Evolutionary conservation across 2,888 invertebrate species (phyloP), one percentile per base, ranked within the genome.

Genomic region (Melitaea athalia): DNA sequence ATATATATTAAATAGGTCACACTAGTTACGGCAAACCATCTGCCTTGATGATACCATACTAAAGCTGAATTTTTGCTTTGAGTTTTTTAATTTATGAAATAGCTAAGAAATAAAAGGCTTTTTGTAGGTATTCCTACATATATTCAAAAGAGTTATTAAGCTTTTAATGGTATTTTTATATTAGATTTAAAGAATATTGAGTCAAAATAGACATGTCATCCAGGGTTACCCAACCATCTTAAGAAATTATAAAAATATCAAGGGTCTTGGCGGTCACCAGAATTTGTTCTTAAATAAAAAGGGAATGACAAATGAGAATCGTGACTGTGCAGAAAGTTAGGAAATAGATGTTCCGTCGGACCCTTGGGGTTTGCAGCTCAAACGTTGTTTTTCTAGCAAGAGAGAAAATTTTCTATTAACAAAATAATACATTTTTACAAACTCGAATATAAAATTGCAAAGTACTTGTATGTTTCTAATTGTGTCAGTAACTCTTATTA

Each of bases 261-360:
- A 31, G 52, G 52, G 38, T 24, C 64, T 60, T 69, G 73, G 68
- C 70, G 72, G 70, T 64, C 64, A 69, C 70, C 52, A 66, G 68
- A 73, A 67, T 74, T 71, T 70, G 67, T 68, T 70, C 83, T 80
- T 83, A 85, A 86, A 85, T 86, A 84, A 84, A 81, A 72, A 83
- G 70, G 73, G 80, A 80, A 87, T 87, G 87, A 87, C 84, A 86
- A 87, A 88, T 85, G 86, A 87, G 77, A 78, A 75, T 80, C 77
- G 82, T 87, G 87, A 88, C 85, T 81, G 75, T 77, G 85, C 84
- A 79, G 69, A 78, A 85, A 85, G 66, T 72, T 57, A 33, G 15
- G 15, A 42, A 57, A 50, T 38, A 57, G 43, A 61, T 49, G 55
- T 61, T 50, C 43, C 15, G 59, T 11, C 38, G 38, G 17, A 49